Conservation (phyloP, 2,888 invertebrate species). For the Leucophenga maculata region DNA sequence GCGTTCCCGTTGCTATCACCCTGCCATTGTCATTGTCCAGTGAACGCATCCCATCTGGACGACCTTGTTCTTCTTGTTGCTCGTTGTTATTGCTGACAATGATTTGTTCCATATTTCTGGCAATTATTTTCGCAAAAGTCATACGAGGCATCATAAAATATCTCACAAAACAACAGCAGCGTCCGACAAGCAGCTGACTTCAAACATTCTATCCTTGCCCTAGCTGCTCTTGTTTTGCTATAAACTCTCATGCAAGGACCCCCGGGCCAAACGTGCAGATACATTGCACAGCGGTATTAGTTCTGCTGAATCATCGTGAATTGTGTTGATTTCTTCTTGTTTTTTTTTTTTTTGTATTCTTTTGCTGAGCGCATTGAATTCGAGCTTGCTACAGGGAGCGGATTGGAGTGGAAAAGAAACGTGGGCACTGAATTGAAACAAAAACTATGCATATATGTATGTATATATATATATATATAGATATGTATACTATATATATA, state of each 20-base stretch:
- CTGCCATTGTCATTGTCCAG: slow-evolving; percentile 8
- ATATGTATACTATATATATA: too few species aligned
- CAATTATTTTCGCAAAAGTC: slow-evolving; percentile 24
- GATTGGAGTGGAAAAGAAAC: not conserved
- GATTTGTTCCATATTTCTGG: slow-evolving; percentile 52
- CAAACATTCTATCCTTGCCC: too few species aligned
- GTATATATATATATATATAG: too few species aligned
- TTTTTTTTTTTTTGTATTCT: not conserved
- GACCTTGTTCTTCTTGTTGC: slow-evolving; percentile 21
- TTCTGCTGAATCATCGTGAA: slow-evolving; percentile 54
- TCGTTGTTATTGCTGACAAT: slow-evolving; percentile 44
- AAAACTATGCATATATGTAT: not conserved
- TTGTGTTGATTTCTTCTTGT: not conserved
- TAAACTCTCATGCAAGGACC: not conserved
- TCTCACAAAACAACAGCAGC: not conserved
- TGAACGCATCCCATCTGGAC: not conserved
- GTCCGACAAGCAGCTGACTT: not conserved
- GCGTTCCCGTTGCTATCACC: too few species aligned
- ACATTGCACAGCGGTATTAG: slow-evolving; percentile 61
- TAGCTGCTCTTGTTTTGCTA: too few species aligned
- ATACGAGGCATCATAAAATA: slow-evolving; percentile 15
- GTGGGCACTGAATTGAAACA: not conserved
- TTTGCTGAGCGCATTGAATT: too few species aligned
- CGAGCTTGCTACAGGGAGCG: not conserved
- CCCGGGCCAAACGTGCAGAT: slow-evolving; percentile 28